Evolutionary conservation across 1,140 invertebrate genomes (phyloP).

Genomic region (Orius laevigatus): DNA sequence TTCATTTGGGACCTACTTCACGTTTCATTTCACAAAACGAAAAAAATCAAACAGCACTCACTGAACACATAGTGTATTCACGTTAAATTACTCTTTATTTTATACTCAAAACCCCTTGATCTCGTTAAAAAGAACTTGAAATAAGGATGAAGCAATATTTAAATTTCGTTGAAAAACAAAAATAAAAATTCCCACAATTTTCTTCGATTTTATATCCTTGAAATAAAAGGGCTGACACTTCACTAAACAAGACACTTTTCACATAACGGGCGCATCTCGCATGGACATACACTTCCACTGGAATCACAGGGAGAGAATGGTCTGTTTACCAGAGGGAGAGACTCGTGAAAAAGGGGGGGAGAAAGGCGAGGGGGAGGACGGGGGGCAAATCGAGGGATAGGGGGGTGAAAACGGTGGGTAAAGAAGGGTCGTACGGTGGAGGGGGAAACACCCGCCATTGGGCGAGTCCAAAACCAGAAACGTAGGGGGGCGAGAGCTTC

Average conservation of each 20-base stretch:
- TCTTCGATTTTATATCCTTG: background rate
- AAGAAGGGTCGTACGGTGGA: background rate
- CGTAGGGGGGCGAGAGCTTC: too few species aligned
- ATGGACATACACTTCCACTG: background rate
- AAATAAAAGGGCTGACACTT: slow-evolving; percentile 1
- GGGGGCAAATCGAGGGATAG: background rate
- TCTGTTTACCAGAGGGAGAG: slow-evolving; percentile 1
- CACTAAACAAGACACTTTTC: background rate
- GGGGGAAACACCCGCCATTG: background rate
- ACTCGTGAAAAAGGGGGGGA: background rate
- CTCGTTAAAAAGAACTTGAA: background rate
- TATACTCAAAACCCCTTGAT: background rate
- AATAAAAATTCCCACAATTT: background rate
- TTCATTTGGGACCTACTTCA: slow-evolving; percentile 32
- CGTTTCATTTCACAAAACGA: slow-evolving; percentile 21
- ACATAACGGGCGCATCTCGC: background rate
- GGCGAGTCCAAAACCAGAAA: slow-evolving; percentile 10
- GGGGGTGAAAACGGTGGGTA: background rate
- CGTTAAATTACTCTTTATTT: background rate
- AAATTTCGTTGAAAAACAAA: background rate
- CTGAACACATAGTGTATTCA: slow-evolving; percentile 6
- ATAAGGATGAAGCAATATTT: background rate
- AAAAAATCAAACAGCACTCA: slow-evolving; percentile 18
- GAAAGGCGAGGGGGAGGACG: background rate
- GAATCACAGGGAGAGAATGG: slow-evolving; percentile 5